Evolutionary conservation across 2,113 vertebrate genomes (phyloP).

Genomic region (Zosterops japonicus): DNA sequence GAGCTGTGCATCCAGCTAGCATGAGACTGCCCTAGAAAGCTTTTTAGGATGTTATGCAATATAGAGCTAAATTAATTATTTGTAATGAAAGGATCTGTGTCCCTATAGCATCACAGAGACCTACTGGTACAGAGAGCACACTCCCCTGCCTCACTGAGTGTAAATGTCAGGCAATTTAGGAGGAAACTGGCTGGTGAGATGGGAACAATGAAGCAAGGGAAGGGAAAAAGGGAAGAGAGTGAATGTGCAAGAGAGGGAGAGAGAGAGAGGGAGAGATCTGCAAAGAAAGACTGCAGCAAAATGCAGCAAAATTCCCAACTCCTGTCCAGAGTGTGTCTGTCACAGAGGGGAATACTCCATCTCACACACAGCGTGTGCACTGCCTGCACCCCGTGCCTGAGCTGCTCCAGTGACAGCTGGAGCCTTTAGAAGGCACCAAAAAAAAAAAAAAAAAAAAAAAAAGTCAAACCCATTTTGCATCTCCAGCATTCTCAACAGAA

Average conservation of each 20-base stretch:
- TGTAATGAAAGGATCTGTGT: constrained; percentile 66
- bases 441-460: not conserved
- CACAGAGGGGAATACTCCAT: not conserved
- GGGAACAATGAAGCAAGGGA: not conserved
- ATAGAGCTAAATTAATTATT: constrained; percentile 78
- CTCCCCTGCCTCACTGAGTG: constrained; percentile 5
- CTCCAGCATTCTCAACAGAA: not conserved
- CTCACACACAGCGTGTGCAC: not conserved
- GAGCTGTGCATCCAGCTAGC: constrained; percentile 62
- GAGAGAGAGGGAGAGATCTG: constrained; percentile 10
- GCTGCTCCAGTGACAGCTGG: not conserved
- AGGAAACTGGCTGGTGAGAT: not conserved
- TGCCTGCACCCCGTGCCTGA: not conserved
- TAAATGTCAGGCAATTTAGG: constrained; percentile 30
- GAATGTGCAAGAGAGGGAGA: not conserved
- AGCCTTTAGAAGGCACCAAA: not conserved
- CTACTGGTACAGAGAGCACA: constrained; percentile 6
- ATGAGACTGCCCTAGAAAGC: constrained; percentile 74
- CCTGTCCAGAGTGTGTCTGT: not conserved
- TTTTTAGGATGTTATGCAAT: constrained; percentile 79
- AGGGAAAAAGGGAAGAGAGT: not conserved
- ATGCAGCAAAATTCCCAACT: constrained; percentile 56
- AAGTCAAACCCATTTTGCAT: not conserved
- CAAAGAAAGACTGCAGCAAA: constrained; percentile 67
- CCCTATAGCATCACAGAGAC: constrained; percentile 56